Evolutionary conservation across 1,140 invertebrate genomes (phyloP).

Genomic region (Acromyrmex heyeri): DNA sequence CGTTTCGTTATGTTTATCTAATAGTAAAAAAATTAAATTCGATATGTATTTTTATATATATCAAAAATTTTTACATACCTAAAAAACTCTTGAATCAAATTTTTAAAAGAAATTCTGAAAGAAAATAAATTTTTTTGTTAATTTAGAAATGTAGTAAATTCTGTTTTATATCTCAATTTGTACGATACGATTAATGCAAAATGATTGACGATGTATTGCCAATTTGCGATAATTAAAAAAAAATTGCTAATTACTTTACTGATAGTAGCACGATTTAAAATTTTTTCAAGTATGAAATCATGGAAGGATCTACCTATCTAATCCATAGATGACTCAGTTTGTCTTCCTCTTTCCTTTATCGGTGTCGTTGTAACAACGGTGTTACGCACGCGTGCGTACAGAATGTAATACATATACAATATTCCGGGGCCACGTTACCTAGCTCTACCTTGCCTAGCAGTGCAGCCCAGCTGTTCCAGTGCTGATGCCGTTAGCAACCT

Average conservation of each 20-base stretch:
- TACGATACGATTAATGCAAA: neutral
- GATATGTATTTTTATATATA: neutral
- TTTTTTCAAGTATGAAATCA: neutral
- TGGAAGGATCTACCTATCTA: neutral
- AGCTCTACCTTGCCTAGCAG: constrained; percentile 5
- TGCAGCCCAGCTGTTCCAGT: constrained; percentile 38
- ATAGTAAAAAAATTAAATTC: neutral
- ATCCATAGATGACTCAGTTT: constrained; percentile 26
- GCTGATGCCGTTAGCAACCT: constrained; percentile 34
- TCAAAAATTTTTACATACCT: neutral
- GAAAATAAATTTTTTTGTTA: neutral
- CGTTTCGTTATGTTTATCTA: neutral
- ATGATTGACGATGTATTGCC: neutral
- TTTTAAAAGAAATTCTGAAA: neutral
- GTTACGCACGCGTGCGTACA: neutral
- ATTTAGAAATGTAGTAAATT: neutral
- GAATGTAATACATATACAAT: neutral
- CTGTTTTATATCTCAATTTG: neutral
- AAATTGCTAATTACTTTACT: neutral
- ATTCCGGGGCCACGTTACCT: constrained; percentile 6
- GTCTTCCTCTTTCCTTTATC: neutral
- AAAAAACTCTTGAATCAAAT: neutral
- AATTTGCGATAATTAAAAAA: neutral
- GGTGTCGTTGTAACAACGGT: neutral
- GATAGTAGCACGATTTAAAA: neutral